Conservation (phyloP, 1,140 invertebrate species). For the Sesamia nonagrioides region DNA sequence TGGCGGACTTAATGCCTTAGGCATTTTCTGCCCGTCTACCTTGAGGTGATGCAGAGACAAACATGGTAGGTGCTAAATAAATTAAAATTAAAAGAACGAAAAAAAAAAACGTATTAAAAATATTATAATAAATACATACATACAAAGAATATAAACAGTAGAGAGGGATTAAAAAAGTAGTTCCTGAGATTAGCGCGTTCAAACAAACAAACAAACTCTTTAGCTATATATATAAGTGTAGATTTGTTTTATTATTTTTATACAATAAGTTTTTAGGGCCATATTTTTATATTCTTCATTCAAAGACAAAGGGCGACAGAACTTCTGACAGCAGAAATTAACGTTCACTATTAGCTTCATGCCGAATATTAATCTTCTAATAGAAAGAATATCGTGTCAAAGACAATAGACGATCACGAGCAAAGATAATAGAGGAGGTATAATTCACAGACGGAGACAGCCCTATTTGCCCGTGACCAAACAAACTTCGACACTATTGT, state of each 20-base stretch:
- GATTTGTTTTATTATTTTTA: neutral
- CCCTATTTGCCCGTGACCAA: slow-evolving; percentile 30
- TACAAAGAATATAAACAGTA: too few relatives aligned
- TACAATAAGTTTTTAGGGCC: neutral
- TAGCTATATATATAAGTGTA: too few relatives aligned
- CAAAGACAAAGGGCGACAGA: neutral
- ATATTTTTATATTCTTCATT: neutral
- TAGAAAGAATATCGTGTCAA: slow-evolving; percentile 9
- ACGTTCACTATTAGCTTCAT: neutral
- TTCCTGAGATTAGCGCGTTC: too few relatives aligned
- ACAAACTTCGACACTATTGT: slow-evolving; percentile 43
- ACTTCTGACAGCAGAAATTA: neutral
- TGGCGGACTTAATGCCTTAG: too few relatives aligned
- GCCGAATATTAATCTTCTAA: slow-evolving; percentile 19
- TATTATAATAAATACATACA: too few relatives aligned
- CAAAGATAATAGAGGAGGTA: slow-evolving; percentile 36
- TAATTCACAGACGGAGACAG: slow-evolving; percentile 13
- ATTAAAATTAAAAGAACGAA: too few relatives aligned
- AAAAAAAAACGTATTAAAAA: too few relatives aligned
- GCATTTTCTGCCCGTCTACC: too few relatives aligned
- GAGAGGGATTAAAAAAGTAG: too few relatives aligned
- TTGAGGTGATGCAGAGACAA: too few relatives aligned
- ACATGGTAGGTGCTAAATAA: too few relatives aligned
- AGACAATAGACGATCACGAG: slow-evolving; percentile 1
- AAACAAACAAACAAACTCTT: too few relatives aligned